phyloP scores from a whole-genome alignment of 2,888 invertebrate genomes.

The Chrysodeixis includens region DNA sequence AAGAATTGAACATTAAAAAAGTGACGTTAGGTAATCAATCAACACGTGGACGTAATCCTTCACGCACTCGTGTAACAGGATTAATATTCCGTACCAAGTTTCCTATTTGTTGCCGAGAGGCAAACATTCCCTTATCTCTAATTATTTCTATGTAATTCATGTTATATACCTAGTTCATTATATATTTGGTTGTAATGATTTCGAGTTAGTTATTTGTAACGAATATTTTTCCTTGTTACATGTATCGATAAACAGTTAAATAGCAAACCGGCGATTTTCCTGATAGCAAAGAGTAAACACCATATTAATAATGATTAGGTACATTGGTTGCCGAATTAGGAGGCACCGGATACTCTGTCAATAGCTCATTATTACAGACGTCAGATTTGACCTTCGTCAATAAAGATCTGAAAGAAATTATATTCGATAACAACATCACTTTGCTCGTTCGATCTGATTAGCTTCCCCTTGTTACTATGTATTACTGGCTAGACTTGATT shows the following conservation, averaged over 20 bases:
- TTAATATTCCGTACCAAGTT: neutral
- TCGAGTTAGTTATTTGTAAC: neutral
- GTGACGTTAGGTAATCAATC: slow-evolving; percentile 31
- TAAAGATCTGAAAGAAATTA: slow-evolving; percentile 16
- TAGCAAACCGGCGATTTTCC: neutral
- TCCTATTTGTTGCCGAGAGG: neutral
- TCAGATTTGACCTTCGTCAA: slow-evolving; percentile 20
- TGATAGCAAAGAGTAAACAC: neutral
- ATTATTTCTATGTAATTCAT: neutral
- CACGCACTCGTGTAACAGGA: slow-evolving; percentile 18
- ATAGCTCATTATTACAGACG: slow-evolving; percentile 29
- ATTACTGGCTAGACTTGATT: neutral
- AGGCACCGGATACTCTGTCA: slow-evolving; percentile 10
- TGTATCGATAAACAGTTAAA: neutral
- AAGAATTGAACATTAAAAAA: slow-evolving; percentile 19
- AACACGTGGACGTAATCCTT: slow-evolving; percentile 17
- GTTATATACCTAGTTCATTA: neutral
- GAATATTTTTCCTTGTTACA: neutral
- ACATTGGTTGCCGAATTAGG: neutral
- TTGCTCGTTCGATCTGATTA: slow-evolving; percentile 1
- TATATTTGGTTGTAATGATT: neutral
- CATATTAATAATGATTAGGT: neutral
- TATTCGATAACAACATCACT: neutral
- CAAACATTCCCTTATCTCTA: slow-evolving; percentile 2
- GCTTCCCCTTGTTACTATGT: neutral